A percentile compares a stretch with the other conserved stretches of the same genome.
Evolutionary conservation across 2,797 vertebrate genomes (phyloP).

Genomic region (Lindbergichthys nudifrons): DNA sequence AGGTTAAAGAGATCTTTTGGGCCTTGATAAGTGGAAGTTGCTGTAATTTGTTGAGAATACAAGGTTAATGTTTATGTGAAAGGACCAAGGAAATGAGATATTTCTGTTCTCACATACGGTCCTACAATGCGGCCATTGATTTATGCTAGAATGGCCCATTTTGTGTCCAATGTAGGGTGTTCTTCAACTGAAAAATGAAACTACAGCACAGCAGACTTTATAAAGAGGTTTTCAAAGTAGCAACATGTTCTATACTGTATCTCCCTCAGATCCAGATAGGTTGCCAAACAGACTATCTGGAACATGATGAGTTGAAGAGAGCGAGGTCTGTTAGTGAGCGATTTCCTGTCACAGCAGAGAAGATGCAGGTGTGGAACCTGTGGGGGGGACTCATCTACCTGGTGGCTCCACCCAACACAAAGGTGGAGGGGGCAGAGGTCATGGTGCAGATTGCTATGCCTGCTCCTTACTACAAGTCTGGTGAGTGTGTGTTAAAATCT

Average conservation of each 20-base stretch:
- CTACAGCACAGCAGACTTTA: neutral
- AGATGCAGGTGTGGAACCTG: constrained; percentile 86
- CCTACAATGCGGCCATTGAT: neutral
- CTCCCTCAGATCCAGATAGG: constrained; percentile 88
- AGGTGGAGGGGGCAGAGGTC: constrained; percentile 76
- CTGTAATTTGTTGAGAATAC: neutral
- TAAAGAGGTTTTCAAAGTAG: neutral
- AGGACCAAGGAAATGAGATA: too few relatives aligned
- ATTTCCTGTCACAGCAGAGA: constrained; percentile 81
- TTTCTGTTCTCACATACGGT: neutral
- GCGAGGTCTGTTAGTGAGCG: constrained; percentile 83
- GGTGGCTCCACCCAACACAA: constrained; percentile 82
- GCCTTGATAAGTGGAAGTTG: neutral
- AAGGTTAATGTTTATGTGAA: neutral
- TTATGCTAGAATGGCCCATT: neutral
- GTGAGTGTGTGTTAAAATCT: constrained; percentile 71
- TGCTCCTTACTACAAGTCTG: constrained; percentile 90
- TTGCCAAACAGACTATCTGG: constrained; percentile 89
- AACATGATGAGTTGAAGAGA: constrained; percentile 80
- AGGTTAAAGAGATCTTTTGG: neutral
- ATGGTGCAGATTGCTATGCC: constrained; percentile 83
- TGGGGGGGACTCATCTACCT: constrained; percentile 93
- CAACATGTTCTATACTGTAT: neutral
- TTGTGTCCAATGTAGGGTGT: too few relatives aligned
- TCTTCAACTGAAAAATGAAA: neutral